These are phyloP conservation scores for Heloderma charlesbogerti DNA, from an alignment of 2,113 vertebrate species.

Conservation along the genomic window DNA sequence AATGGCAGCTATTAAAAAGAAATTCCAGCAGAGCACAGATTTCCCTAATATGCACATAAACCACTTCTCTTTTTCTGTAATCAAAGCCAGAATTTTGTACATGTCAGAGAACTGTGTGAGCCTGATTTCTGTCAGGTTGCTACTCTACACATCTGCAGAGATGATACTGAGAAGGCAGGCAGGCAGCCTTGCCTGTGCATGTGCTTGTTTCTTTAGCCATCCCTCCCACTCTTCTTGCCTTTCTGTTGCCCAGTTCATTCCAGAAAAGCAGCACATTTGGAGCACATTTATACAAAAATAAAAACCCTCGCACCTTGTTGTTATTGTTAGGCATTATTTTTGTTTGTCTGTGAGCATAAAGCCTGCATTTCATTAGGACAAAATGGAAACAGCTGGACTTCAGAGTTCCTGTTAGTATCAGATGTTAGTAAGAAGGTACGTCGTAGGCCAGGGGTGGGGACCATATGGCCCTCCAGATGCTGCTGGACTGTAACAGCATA, in stretches of 20 bases:
- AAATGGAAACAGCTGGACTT: background rate
- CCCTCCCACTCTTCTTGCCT: background rate
- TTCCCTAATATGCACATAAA: background rate
- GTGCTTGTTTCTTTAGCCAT: background rate
- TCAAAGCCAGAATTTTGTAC: background rate
- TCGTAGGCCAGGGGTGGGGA: too few relatives aligned
- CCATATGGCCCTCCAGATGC: too few relatives aligned
- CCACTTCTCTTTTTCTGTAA: background rate
- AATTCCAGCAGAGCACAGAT: background rate
- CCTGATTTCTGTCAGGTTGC: background rate
- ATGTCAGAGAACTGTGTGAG: background rate
- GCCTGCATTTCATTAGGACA: background rate
- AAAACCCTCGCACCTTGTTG: background rate
- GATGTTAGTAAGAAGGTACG: background rate
- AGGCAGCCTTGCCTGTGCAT: fast-evolving
- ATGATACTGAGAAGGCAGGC: too few relatives aligned
- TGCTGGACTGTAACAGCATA: too few relatives aligned
- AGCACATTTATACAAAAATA: background rate
- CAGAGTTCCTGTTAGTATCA: background rate
- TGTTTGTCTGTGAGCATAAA: background rate
- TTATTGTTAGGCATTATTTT: background rate
- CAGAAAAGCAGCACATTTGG: too few relatives aligned
- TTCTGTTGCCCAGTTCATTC: background rate
- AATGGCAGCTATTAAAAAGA: background rate
- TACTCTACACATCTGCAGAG: background rate